A percentile compares a stretch with the other conserved stretches of the same genome.
These are phyloP conservation scores for Tragelaphus imberbis DNA, from an alignment of 2,113 vertebrate species.

Conservation along the genomic window DNA sequence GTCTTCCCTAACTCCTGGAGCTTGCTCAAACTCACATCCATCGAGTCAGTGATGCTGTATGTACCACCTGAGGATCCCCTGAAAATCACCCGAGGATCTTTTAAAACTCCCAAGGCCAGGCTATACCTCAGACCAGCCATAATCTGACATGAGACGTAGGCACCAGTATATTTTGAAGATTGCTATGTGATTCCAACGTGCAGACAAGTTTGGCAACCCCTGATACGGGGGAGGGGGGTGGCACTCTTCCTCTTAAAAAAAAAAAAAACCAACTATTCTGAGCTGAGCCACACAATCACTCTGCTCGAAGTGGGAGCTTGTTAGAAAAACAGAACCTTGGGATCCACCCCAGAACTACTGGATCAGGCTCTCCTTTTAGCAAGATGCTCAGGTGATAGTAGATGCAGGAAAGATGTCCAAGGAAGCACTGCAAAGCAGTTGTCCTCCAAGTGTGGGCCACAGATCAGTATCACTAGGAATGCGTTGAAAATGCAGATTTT, in stretches of 20 bases:
- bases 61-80: background rate
- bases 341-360: background rate
- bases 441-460: background rate
- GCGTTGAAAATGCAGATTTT: background rate
- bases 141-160: background rate
- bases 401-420: background rate
- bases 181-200: background rate
- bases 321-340: background rate
- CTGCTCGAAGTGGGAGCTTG: background rate
- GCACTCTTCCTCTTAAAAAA: background rate
- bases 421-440: background rate
- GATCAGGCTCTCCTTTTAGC: background rate
- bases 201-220: background rate
- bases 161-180: background rate
- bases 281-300: background rate
- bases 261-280: background rate
- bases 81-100: background rate
- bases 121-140: no score
- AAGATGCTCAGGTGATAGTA: background rate
- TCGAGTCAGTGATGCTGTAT: background rate
- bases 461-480: background rate
- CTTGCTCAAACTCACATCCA: background rate
- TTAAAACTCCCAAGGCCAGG: background rate
- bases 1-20: rapidly evolving
- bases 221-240: background rate